Evolutionary conservation across 2,797 vertebrate genomes (phyloP), one percentile per base, ranked within the genome.

Genomic region (Trachops cirrhosus): DNA sequence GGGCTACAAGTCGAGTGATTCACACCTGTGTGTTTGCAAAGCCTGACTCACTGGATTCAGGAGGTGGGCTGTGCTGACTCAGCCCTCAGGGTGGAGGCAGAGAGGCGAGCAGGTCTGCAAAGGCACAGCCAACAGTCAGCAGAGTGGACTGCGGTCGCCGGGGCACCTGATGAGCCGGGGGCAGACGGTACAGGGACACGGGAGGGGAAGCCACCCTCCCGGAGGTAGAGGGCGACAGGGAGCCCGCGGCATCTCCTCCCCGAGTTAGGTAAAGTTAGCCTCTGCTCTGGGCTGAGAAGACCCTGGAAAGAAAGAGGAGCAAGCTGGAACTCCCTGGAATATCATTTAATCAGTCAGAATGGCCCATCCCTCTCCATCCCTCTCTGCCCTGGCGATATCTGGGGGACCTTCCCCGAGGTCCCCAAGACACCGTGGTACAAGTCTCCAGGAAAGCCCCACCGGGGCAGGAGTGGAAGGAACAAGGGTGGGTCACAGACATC

Each of bases 1-100:
- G 96, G 97, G 73, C 96, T 97, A 93, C 92, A 93, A 73, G 73
- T 32, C 94, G 96, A 98, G 96, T 98, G 98, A 98, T 96, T 98
- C 98, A 98, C 95, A 98, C 54, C 52, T 77, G 91, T 26, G 48
- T 59, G 78, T 93, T 96, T 96, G 97, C 97, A 96, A 96, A 97
- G 82, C 96, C 97, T 98, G 98, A 98, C 96, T 98, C 98, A 98
- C 89, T 94, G 94, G 95, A 93, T 97, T 77, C 87, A 11, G 97
- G 89, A 93, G 97, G 98, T 98, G 97, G 97, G 96, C 64, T 75
- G 89, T 92, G 86, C 54, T 98, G 98, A 98, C 94, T 98, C 97
- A 98, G 19, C 50, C 77, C 52, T 0, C n/a, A 0, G 11, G 0
- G 37, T 79, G 57, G n/a, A 52, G 37, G 80, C 84, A 41, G 9